Evolutionary conservation across 2,888 invertebrate species (phyloP), one percentile per base, ranked within the genome.

Genomic region (Microplitis deprimator): DNA sequence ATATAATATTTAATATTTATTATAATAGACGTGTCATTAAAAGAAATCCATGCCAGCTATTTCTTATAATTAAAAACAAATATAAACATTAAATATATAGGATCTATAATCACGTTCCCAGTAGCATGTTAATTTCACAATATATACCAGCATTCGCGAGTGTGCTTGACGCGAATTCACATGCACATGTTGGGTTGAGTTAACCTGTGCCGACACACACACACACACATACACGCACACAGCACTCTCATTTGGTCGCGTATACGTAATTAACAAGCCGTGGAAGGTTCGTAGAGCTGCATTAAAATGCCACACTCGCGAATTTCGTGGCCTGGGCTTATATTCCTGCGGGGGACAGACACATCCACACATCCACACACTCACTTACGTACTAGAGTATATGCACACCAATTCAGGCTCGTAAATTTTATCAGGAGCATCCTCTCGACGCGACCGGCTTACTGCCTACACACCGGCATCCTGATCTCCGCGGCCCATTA

Each of bases 311-410:
- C 82, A 81, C 82, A 82, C 81, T 82, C 73, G 80, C 80, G 82
- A 82, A 82, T 82, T 84, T 84, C 83, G 83, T 82, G 81, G 82
- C 79, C 79, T 81, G 80, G 81, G 81, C 77, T 79, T 77, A 78
- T 79, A 76, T 73, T 80, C 40, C 20, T 75, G 68, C 80, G 78
- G 76, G 29, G 50, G 50, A 50, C 50, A 50, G 10, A 13, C 13
- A 13, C 50, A 50, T 13, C 8, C 13, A 50, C 50, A 50, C 13
- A 50, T 10, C 8, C 50, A 50, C 50, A 50, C 50, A 50, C 50
- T 5, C 8, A 78, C 81, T 82, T 81, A 81, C 38, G 68, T 17
- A 68, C 68, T 59, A 73, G 65, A 71, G 68, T 75, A 76, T 75
- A 76, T 79, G 78, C 77, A 77, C 79, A 79, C 68, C 76, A 67